Evolutionary conservation across 2,888 invertebrate species (phyloP), one percentile per base, ranked within the genome.

Genomic region (Oegoconia quadripuncta): DNA sequence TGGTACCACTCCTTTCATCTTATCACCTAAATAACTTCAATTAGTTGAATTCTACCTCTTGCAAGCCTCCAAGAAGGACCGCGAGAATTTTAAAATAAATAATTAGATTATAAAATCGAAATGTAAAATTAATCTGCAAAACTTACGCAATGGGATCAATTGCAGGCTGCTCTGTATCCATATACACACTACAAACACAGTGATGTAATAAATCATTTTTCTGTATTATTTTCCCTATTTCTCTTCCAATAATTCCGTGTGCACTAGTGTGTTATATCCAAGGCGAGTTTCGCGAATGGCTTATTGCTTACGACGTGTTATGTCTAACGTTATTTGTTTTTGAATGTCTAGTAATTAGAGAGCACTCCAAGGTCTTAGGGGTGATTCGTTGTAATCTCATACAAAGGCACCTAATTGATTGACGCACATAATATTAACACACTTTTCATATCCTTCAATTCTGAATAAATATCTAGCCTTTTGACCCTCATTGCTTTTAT

Each of bases 61-160:
- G n/a, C n/a, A n/a, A n/a, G n/a, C n/a, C n/a, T n/a, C n/a, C n/a
- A n/a, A n/a, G n/a, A n/a, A n/a, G n/a, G n/a, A n/a, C n/a, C n/a
- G n/a, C n/a, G n/a, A n/a, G n/a, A n/a, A n/a, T n/a, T n/a, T n/a
- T n/a, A n/a, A n/a, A n/a, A n/a, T n/a, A n/a, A n/a, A n/a, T n/a
- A n/a, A n/a, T n/a, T n/a, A n/a, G n/a, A n/a, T n/a, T n/a, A n/a
- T n/a, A n/a, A n/a, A n/a, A n/a, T n/a, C n/a, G n/a, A n/a, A n/a
- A n/a, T n/a, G n/a, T n/a, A n/a, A n/a, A n/a, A 25, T 25, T 20
- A 18, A 16, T 23, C 4, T 12, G n/a, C 36, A 48, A 30, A 51
- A 83, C 84, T 86, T 62, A 86, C 84, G 84, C 51, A 86, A 65
- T 12, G 80, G 78, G 18, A 83, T 50, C 47, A 84, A 46, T 51